phyloP scores from a whole-genome alignment of 2,888 invertebrate species.

The Xestia c-nigrum region DNA sequence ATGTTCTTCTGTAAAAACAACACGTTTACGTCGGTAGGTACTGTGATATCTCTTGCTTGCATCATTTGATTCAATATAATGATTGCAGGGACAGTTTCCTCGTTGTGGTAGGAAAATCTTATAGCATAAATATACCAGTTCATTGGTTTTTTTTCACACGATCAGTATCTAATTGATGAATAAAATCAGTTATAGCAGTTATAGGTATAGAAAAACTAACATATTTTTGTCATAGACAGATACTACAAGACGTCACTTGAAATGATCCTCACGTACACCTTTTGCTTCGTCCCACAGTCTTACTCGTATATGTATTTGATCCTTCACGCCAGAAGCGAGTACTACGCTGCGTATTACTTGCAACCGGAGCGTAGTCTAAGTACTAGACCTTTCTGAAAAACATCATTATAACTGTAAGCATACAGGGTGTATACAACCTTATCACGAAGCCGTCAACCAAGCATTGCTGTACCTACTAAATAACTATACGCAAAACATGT shows the following conservation, averaged over 20 bases:
- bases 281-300: background rate
- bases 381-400: background rate
- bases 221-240: no score
- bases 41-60: background rate
- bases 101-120: background rate
- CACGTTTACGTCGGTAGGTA: background rate
- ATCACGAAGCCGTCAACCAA: no score
- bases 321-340: background rate
- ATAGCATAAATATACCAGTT: no score
- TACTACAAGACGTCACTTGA: background rate
- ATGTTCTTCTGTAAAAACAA: background rate
- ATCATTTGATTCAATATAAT: background rate
- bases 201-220: no score
- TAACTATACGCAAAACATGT: no score
- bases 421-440: no score
- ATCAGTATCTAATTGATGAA: no score
- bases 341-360: background rate
- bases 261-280: background rate
- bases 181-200: no score
- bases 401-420: background rate
- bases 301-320: background rate
- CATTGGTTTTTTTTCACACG: no score
- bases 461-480: no score
- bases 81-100: background rate
- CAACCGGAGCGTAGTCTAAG: no score